Evolutionary conservation across 2,888 invertebrate genomes (phyloP).

Genomic region (Cordilura impudica): DNA sequence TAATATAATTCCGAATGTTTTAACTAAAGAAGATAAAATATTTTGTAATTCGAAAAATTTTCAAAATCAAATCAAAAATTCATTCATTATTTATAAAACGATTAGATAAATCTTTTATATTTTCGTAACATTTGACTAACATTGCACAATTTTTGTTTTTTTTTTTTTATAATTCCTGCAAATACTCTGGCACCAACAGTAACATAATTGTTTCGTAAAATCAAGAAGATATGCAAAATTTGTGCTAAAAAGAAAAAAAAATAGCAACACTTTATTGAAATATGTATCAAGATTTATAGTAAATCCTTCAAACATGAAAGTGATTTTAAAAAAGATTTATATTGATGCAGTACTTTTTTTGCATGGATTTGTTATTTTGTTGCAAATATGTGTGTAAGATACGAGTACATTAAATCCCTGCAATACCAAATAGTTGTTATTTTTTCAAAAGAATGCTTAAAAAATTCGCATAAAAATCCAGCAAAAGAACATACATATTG

Average conservation of each 20-base stretch:
- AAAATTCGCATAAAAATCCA: background rate
- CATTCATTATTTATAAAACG: no score
- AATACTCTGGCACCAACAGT: background rate
- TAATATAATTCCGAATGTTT: no score
- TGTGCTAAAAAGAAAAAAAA: slow-evolving; percentile 64
- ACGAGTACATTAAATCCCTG: background rate
- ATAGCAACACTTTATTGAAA: slow-evolving; percentile 61
- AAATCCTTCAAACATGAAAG: slow-evolving; percentile 50
- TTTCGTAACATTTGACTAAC: no score
- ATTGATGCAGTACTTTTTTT: background rate
- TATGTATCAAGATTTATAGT: slow-evolving; percentile 52
- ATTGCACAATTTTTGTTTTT: no score
- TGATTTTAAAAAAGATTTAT: slow-evolving; percentile 42
- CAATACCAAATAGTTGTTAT: background rate
- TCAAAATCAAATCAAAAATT: no score
- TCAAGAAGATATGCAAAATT: slow-evolving; percentile 63
- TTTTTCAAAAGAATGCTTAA: background rate
- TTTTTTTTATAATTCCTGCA: no score
- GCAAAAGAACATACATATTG: background rate
- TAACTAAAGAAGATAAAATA: no score
- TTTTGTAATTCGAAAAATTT: no score
- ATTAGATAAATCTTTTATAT: no score
- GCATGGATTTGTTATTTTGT: background rate
- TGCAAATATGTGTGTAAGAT: background rate
- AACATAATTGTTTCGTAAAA: slow-evolving; percentile 17